Evolutionary conservation across 2,797 vertebrate species (phyloP).

Genomic region (Furcifer pardalis): DNA sequence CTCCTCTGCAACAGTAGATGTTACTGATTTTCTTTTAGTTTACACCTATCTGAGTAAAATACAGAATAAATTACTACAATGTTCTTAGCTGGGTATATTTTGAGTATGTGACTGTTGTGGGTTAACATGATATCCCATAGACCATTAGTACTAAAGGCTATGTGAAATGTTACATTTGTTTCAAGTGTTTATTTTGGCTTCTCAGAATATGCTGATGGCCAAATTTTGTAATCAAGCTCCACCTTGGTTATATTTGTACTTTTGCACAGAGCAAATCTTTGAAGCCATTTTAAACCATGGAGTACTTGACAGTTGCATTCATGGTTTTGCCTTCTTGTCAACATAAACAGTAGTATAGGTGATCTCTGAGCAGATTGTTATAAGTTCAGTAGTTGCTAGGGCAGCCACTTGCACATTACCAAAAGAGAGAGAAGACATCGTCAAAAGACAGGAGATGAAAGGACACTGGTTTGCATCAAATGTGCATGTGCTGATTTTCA

Average conservation of each 20-base stretch:
- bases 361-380: not conserved
- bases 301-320: not conserved
- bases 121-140: conserved; percentile 47
- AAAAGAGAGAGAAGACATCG: too few relatives aligned
- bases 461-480: not conserved
- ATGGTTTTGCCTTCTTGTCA: not conserved
- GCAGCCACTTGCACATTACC: not conserved
- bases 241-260: conserved; percentile 69
- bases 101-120: conserved; percentile 4
- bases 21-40: not conserved
- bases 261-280: conserved; percentile 15
- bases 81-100: not conserved
- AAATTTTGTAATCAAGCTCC: conserved; percentile 57
- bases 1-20: not conserved
- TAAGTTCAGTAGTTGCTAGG: not conserved
- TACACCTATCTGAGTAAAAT: not conserved
- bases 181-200: conserved; percentile 69
- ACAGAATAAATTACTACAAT: not conserved
- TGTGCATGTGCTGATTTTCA: not conserved
- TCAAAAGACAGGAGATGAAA: not conserved
- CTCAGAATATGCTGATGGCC: conserved; percentile 62
- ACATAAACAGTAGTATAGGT: not conserved
- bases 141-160: conserved; percentile 55
- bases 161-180: conserved; percentile 51
- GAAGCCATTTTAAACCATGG: not conserved